Conservation (phyloP, 2,888 invertebrate genomes). For the Salpingus planirostris region DNA sequence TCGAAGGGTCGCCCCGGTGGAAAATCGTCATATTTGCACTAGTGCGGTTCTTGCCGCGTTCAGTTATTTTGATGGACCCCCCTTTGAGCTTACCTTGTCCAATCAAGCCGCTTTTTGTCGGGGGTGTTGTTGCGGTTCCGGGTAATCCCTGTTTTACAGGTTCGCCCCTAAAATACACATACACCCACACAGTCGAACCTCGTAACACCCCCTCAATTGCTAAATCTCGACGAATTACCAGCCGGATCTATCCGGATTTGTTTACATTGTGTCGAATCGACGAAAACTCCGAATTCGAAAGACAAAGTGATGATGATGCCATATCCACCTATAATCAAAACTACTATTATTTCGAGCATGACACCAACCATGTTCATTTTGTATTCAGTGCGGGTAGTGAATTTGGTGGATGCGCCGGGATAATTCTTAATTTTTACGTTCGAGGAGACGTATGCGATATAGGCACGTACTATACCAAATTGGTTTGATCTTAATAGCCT, state of each 20-base stretch:
- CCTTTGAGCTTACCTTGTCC: constrained; percentile 10
- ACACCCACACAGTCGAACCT: too few relatives aligned
- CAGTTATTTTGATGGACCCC: too few relatives aligned
- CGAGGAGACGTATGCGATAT: too few relatives aligned
- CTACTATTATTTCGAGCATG: too few relatives aligned
- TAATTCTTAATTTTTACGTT: too few relatives aligned
- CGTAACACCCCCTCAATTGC: constrained; percentile 11
- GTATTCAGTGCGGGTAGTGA: too few relatives aligned
- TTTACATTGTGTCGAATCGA: constrained; percentile 7
- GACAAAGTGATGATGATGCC: too few relatives aligned
- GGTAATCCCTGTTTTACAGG: constrained; percentile 13
- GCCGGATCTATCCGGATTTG: too few relatives aligned
- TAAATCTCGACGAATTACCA: constrained; percentile 10
- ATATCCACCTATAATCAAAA: too few relatives aligned
- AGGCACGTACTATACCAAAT: too few relatives aligned
- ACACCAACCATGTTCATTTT: too few relatives aligned
- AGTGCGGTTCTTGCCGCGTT: constrained; percentile 5
- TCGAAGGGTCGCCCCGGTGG: constrained; percentile 3
- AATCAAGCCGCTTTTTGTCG: constrained; percentile 10
- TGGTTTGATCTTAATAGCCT: constrained; percentile 10
- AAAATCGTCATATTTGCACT: constrained; percentile 7
- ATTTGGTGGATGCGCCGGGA: constrained; percentile 9
- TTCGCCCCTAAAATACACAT: too few relatives aligned
- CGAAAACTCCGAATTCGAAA: neutral
- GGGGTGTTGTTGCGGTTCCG: constrained; percentile 8